phyloP scores from a whole-genome alignment of 2,113 vertebrate species.

The Tricholaema leucomelas region DNA sequence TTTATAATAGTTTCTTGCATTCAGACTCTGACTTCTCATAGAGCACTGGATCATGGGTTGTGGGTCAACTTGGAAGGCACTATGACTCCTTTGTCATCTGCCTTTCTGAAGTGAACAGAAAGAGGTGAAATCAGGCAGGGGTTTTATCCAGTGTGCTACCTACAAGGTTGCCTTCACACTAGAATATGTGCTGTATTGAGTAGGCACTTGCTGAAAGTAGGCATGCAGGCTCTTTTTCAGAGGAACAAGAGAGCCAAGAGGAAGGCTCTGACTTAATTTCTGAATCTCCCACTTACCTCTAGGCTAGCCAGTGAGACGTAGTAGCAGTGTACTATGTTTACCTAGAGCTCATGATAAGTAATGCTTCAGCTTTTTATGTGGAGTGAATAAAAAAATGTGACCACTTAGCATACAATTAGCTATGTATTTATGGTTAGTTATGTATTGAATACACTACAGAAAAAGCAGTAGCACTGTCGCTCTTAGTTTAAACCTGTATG shows the following conservation, averaged over 20 bases:
- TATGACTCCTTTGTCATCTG: neutral
- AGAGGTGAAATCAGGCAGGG: neutral
- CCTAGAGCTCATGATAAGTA: neutral
- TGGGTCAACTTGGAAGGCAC: neutral
- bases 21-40: neutral
- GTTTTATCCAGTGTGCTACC: neutral
- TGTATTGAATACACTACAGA: neutral
- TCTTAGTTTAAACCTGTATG: neutral
- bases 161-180: neutral
- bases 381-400: neutral
- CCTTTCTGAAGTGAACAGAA: neutral
- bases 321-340: neutral
- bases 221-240: neutral
- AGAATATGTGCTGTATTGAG: neutral
- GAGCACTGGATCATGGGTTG: rapidly evolving
- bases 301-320: neutral
- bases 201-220: neutral
- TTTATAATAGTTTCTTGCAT: neutral
- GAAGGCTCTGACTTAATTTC: neutral
- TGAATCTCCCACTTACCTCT: neutral
- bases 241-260: neutral
- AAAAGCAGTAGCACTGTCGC: neutral
- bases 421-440: neutral
- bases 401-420: neutral
- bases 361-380: neutral